phyloP scores from a whole-genome alignment of 2,797 vertebrate species.

The Spea hammondii region DNA sequence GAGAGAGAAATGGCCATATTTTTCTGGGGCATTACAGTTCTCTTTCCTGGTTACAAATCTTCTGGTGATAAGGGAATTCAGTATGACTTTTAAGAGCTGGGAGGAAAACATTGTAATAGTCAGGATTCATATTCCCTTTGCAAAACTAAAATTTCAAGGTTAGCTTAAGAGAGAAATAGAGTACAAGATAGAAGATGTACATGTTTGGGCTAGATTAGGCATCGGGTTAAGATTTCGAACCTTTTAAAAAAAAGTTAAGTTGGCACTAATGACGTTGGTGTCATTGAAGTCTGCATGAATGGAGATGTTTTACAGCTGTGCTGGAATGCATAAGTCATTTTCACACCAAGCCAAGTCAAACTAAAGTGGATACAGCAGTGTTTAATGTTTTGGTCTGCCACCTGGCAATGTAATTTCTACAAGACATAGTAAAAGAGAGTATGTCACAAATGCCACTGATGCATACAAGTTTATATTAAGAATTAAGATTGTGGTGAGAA shows the following conservation, averaged over 20 bases:
- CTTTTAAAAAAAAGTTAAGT: neutral
- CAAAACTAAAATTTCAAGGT: constrained; percentile 47
- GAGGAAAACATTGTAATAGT: constrained; percentile 22
- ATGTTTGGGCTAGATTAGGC: neutral
- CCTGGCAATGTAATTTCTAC: neutral
- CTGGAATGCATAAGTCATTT: neutral
- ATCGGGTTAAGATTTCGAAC: neutral
- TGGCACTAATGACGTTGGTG: neutral
- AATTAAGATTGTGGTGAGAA: too few species aligned
- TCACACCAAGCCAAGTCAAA: constrained; percentile 1
- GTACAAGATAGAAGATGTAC: constrained; percentile 11
- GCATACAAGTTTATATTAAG: too few species aligned
- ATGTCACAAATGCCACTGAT: too few species aligned
- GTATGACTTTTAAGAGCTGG: constrained; percentile 32
- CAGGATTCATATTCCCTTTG: constrained; percentile 33
- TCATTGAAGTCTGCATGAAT: neutral
- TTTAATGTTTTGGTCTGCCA: neutral
- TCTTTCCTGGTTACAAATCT: constrained; percentile 30
- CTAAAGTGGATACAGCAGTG: neutral
- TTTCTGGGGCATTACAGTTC: constrained; percentile 15
- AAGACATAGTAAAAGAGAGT: neutral
- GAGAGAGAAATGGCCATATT: neutral
- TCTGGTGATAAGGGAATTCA: constrained; percentile 36
- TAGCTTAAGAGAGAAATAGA: constrained; percentile 22
- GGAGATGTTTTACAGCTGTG: neutral